Evolutionary conservation across 1,140 invertebrate genomes (phyloP), one percentile per base, ranked within the genome.

Genomic region (Ceratoteleas bidentatus): DNA sequence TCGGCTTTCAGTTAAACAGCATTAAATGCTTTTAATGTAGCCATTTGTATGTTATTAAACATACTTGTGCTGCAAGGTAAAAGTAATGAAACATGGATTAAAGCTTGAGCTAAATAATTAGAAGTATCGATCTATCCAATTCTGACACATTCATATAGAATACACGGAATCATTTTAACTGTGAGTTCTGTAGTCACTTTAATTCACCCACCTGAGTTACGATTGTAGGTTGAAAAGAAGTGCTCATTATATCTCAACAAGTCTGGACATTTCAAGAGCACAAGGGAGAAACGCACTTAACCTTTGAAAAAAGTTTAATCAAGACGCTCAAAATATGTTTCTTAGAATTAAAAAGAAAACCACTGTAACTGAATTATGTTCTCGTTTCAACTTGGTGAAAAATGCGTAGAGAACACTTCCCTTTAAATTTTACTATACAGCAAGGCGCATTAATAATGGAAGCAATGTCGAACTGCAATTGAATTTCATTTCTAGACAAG

Each of bases 211-310:
- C 49, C 60, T 57, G 34, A 64, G 14, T 73, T 64, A 24, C 11
- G 54, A 74, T 66, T 47, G 56, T 47, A 75, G 53, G 62, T 61
- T 66, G 16, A 75, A 66, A 75, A 75, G 47, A 36, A 60, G 56
- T 53, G 43, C 45, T 75, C 62, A 75, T 75, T 75, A 75, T 66
- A 75, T 60, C 32, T 75, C 62, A 66, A 66, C 54, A 58, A 66
- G 61, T 75, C 62, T 75, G 62, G 72, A 75, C 72, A 75, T 66
- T 66, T 75, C 9, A 75, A 66, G 56, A 45, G 56, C 47, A 47
- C 16, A 36, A 66, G 60, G 43, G 62, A 75, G 49, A 75, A 66
- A 66, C 32, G 16, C 56, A 53, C 62, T 66, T 74, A 74, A 45
- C 45, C 61, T 65, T 65, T 52, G 34, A 15, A 16, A 60, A 14